phyloP scores from a whole-genome alignment of 2,113 vertebrate species.

The Etia nguti region DNA sequence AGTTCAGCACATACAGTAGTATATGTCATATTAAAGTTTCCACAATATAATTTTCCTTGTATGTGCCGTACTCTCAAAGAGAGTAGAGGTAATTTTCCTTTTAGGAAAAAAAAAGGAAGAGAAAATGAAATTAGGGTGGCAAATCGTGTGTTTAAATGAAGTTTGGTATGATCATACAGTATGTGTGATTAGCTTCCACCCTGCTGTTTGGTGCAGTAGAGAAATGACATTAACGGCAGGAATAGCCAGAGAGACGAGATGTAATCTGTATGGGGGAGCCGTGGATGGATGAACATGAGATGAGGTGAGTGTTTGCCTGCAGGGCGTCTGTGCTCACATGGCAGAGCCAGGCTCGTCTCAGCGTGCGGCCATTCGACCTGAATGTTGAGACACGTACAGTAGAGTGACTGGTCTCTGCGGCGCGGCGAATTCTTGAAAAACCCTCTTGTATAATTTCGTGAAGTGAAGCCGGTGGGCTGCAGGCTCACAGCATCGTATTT shows the following conservation, averaged over 20 bases:
- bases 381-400: not conserved
- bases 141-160: not conserved
- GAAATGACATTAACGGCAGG: not conserved
- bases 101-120: not conserved
- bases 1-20: not conserved
- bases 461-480: not conserved
- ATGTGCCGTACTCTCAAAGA: not conserved
- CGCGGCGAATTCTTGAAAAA: not conserved
- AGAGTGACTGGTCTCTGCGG: not conserved
- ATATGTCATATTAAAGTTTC: not conserved
- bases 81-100: not conserved
- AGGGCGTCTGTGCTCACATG: constrained; percentile 25
- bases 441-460: not conserved
- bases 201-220: not conserved
- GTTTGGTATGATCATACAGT: not conserved
- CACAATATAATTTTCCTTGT: not conserved
- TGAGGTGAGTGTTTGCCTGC: constrained; percentile 37
- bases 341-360: not conserved
- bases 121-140: not conserved
- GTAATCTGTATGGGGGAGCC: constrained; percentile 36
- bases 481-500: not conserved
- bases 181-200: not conserved
- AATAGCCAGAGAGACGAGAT: not conserved
- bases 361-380: constrained; percentile 12
- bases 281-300: constrained; percentile 49